Evolutionary conservation across 2,113 vertebrate species (phyloP).

Genomic region (Gnathonemus longibarbis): DNA sequence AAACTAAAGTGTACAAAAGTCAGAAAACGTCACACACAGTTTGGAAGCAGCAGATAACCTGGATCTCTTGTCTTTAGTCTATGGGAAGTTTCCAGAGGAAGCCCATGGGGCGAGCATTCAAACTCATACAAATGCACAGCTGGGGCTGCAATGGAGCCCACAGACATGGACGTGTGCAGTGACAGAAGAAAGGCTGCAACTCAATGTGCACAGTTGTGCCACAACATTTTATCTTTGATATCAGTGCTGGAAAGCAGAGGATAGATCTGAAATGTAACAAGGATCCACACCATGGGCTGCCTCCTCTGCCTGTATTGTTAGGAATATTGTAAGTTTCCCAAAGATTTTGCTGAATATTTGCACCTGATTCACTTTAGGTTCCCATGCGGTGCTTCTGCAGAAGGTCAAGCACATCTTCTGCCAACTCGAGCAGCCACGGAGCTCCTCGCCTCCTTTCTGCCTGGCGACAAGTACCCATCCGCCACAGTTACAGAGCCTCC

Average conservation of each 20-base stretch:
- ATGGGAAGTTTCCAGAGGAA: neutral
- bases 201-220: neutral
- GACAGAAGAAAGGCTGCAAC: neutral
- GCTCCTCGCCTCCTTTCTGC: neutral
- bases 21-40: neutral
- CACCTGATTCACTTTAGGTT: neutral
- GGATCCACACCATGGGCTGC: neutral
- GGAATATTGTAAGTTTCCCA: neutral
- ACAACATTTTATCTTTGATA: neutral
- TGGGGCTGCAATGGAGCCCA: neutral
- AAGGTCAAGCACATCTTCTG: neutral
- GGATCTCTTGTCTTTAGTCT: neutral
- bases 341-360: neutral
- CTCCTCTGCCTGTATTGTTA: neutral
- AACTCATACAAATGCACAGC: neutral
- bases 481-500: neutral
- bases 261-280: neutral
- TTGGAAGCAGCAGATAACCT: neutral
- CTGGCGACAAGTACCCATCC: neutral
- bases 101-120: neutral
- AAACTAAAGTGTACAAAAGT: neutral
- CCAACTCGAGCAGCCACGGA: neutral
- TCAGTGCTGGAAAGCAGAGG: neutral
- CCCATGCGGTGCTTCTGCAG: neutral
- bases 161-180: neutral